Base-by-base conservation (phyloP, 2,797 vertebrate species). In the Passerculus sandwichensis region DNA sequence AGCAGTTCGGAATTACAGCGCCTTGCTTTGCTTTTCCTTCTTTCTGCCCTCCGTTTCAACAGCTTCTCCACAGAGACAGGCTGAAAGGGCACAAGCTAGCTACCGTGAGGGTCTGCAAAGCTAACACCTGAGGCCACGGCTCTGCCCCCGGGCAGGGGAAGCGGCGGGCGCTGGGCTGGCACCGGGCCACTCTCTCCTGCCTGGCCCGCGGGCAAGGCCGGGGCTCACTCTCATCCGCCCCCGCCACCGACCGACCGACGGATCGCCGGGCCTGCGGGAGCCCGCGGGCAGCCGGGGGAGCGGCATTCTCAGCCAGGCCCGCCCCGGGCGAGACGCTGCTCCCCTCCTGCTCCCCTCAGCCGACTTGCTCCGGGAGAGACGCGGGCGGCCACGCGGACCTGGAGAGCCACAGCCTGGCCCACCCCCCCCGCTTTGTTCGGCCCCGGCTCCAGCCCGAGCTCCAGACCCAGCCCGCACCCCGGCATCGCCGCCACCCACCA, bases 41-140 rank as follows among this genome's bases (percentile, higher is more conserved):
- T 44, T 17, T 20, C 5, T 15, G 6, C 11, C 8, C 21, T 50
- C 9, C 19, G 15, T 85, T 66, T 30, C 11, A 17, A 10, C 26
- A 61, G 29, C 20, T 76, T 42, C 38, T 42, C 65, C 69, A 70
- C 56, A 32, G 23, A 76, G 26, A 3, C 26, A 26, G 29, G 6
- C 56, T 19, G 30, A 38, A 72, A 21, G 0, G 10, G 30, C 62
- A 30, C 61, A 19, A 64, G 8, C 2, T 2, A 6, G 5, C 45
- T 15, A 3, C 50, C 22, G 21, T 2, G 25, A 27, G 65, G 19
- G 19, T 38, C 40, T 15, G 25, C 27, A 20, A 32, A 67, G 12
- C 34, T 1, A 11, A 2, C 1, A 18, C 11, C 54, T 2, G 10
- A 19, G 16, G 16, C 50, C 5, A 7, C 4, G 5, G 15, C 26